phyloP scores from a whole-genome alignment of 1,140 invertebrate genomes.

The Orchestia grillus region DNA sequence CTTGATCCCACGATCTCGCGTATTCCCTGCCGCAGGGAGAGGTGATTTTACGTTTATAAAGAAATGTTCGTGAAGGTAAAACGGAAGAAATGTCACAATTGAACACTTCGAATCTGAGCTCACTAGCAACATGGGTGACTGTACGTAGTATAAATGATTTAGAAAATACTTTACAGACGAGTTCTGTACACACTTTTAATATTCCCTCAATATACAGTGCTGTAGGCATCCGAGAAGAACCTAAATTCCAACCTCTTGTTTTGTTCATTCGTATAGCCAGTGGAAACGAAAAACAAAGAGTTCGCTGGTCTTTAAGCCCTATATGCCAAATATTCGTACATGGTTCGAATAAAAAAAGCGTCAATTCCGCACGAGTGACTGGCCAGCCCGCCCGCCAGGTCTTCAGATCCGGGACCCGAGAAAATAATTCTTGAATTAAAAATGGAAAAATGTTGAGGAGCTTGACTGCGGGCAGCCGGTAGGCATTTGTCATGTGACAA shows the following conservation, averaged over 20 bases:
- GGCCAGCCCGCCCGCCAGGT: background rate
- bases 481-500: background rate
- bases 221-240: background rate
- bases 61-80: background rate
- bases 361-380: background rate
- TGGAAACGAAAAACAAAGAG: background rate
- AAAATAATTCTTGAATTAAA: slow-evolving; percentile 12
- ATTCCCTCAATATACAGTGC: background rate
- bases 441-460: background rate
- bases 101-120: background rate
- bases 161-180: background rate
- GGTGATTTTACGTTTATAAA: no score
- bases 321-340: background rate
- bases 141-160: no score
- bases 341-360: background rate
- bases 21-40: background rate
- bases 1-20: background rate
- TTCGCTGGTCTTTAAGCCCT: background rate
- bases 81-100: no score
- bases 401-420: background rate
- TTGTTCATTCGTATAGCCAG: background rate
- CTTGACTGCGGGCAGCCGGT: background rate
- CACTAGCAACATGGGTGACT: background rate
- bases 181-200: background rate
- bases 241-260: background rate